Evolutionary conservation across 2,888 invertebrate genomes (phyloP), one percentile per base, ranked within the genome.

Genomic region (Stenichneumon culpator): DNA sequence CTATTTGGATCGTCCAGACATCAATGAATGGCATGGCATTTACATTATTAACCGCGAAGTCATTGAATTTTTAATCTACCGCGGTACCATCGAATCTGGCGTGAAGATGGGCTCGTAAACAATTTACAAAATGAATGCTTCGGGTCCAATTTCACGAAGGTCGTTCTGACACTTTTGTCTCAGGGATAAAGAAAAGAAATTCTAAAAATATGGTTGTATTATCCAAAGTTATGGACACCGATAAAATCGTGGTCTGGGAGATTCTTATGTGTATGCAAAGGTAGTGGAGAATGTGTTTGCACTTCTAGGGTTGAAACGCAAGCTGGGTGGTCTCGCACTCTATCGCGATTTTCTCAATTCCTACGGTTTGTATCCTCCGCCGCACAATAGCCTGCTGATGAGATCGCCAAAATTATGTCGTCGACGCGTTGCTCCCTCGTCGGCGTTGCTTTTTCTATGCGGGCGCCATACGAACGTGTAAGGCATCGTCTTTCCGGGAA

Each of bases 401-500:
- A 88, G 89, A 90, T 91, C 88, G 83, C 79, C 86, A 86, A 89
- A 89, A 91, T 90, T 88, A 89, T 88, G 83, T 87, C 87, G 82
- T 84, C 87, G 82, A 67, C 47, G 85, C 36, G 52, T 19, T 84
- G 80, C 83, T 82, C 72, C 44, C 63, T 79, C 79, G 82, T 57
- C 57, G 54, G 60, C 28, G 36, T 50, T 32, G 36, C 28, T 60
- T 14, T 22, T 19, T 67, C 54, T 67, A 39, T 25, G 16, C 7
- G 60, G 28, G 32, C n/a, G 6, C 60, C 16, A 3, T 60, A 60
- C 28, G 32, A 16, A 32, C 32, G 60, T 28, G 60, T 57, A 60
- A 25, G 32, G 25, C 28, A 60, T 60, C 60, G 28, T 32, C 32
- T 75, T 65, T 16, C n/a, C 16, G 25, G 75, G 65, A 36, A 75